Evolutionary conservation across 1,140 invertebrate species (phyloP).

Genomic region (Colletes gigas): DNA sequence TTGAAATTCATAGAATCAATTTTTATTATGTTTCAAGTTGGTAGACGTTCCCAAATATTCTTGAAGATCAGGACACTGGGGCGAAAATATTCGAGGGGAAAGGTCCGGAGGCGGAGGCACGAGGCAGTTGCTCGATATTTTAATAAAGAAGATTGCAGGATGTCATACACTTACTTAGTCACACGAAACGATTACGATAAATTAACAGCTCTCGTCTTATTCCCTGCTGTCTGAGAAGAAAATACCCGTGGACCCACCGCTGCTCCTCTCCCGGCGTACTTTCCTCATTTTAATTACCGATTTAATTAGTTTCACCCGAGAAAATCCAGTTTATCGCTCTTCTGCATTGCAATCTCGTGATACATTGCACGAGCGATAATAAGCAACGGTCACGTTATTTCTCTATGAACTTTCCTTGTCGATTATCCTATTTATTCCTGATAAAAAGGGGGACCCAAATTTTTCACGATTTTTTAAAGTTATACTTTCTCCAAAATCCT

Average conservation of each 20-base stretch:
- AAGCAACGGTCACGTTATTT: background rate
- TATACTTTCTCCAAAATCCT: too few species aligned
- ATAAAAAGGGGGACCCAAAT: too few species aligned
- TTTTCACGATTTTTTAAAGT: too few species aligned
- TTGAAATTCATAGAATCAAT: too few species aligned
- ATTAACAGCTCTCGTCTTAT: slow-evolving; percentile 67
- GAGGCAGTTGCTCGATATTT: slow-evolving; percentile 66
- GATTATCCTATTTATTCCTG: too few species aligned
- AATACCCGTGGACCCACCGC: slow-evolving; percentile 23
- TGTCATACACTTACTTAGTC: slow-evolving; percentile 72
- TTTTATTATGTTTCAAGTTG: background rate
- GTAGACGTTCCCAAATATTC: background rate
- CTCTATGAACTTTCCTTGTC: background rate
- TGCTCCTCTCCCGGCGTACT: slow-evolving; percentile 2
- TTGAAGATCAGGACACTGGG: background rate
- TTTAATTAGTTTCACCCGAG: slow-evolving; percentile 60
- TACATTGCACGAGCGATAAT: background rate
- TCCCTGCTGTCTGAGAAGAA: slow-evolving; percentile 21
- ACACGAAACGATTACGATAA: slow-evolving; percentile 72
- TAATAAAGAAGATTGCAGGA: slow-evolving; percentile 74
- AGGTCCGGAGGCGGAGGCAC: background rate
- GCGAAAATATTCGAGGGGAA: background rate
- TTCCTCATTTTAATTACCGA: slow-evolving; percentile 63
- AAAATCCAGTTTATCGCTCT: background rate
- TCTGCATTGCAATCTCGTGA: background rate